These are phyloP conservation scores for Sebastes kiyomatsui DNA, from an alignment of 2,797 vertebrate species.

Conservation along the genomic window DNA sequence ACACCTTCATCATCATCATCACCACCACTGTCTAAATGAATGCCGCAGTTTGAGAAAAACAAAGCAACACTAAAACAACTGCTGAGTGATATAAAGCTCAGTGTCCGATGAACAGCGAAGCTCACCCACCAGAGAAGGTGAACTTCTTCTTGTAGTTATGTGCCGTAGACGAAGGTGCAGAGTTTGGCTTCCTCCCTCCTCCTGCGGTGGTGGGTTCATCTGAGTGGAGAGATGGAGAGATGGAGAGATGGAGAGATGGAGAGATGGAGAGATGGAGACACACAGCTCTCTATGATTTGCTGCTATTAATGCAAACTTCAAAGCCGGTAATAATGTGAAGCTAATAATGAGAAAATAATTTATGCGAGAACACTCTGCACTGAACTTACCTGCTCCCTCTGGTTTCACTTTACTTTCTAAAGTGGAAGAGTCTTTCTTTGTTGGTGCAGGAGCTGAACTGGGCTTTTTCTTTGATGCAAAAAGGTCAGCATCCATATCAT, in stretches of 20 bases:
- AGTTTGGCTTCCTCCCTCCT: conserved; percentile 70
- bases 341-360: conserved; percentile 36
- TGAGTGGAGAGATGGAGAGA: conserved; percentile 50
- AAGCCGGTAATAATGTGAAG: conserved; percentile 2
- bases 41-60: conserved; percentile 28
- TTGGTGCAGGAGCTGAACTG: conserved; percentile 66
- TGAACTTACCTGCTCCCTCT: conserved; percentile 53
- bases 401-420: conserved; percentile 41
- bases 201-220: conserved; percentile 47
- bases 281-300: conserved; percentile 5
- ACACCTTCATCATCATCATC: conserved; percentile 24
- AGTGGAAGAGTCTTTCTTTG: conserved; percentile 51
- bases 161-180: conserved; percentile 54
- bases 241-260: conserved; percentile 18
- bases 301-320: conserved; percentile 30
- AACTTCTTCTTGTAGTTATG: conserved; percentile 80
- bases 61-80: conserved; percentile 1
- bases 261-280: conserved; percentile 10
- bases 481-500: conserved; percentile 89
- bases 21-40: conserved; percentile 54
- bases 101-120: background rate
- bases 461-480: conserved; percentile 81
- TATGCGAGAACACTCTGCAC: conserved; percentile 17
- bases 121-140: conserved; percentile 83
- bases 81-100: background rate